phyloP scores from a whole-genome alignment of 2,113 vertebrate genomes.

The Coptodon rendalli region DNA sequence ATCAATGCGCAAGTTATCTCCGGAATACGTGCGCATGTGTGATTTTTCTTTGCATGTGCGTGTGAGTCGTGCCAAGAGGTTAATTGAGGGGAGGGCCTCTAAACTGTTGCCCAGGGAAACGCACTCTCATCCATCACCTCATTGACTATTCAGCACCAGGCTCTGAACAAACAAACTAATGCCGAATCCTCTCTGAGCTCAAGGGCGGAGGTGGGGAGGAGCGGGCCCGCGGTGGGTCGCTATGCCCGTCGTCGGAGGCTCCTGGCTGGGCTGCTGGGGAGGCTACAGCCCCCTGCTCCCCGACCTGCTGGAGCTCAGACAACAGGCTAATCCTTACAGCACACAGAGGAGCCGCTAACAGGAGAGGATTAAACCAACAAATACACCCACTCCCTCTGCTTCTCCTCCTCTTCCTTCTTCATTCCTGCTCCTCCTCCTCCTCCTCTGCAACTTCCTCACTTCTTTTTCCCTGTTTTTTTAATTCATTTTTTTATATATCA shows the following conservation, averaged over 20 bases:
- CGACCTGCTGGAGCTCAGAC: constrained; percentile 52
- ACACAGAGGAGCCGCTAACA: constrained; percentile 57
- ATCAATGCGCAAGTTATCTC: constrained; percentile 52
- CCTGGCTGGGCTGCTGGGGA: constrained; percentile 2
- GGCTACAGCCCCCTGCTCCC: constrained; percentile 25
- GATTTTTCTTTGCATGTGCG: neutral
- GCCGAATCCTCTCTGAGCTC: neutral
- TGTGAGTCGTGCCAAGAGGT: constrained; percentile 32
- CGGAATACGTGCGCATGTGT: neutral
- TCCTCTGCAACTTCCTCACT: neutral
- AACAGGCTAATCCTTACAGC: constrained; percentile 61
- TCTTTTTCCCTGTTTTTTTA: neutral
- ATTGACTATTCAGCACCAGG: constrained; percentile 43
- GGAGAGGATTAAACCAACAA: constrained; percentile 54
- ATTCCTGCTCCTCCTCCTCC: neutral
- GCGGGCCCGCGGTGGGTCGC: neutral
- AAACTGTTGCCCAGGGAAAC: constrained; percentile 48
- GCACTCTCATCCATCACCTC: constrained; percentile 3
- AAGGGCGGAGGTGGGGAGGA: neutral
- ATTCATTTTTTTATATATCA: neutral
- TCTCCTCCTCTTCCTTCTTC: neutral
- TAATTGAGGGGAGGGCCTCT: constrained; percentile 67
- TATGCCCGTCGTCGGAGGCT: neutral
- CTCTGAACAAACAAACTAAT: constrained; percentile 6
- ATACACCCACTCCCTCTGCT: constrained; percentile 32